Base-by-base conservation (phyloP, 2,113 vertebrate genomes). In the Climacteris rufus region DNA sequence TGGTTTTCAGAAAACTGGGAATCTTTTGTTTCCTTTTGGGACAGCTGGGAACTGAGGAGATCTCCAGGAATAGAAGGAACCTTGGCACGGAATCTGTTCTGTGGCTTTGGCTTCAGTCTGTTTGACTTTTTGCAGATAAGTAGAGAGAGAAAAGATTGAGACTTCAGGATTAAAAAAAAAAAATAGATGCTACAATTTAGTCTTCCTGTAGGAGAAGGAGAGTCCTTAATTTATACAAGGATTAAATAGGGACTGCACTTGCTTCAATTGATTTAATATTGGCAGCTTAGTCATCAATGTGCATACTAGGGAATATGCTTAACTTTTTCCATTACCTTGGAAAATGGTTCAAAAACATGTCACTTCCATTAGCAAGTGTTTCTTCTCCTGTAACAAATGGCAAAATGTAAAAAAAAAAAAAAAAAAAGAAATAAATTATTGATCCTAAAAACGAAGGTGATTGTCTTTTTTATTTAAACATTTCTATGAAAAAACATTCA, bases 301-400 rank as follows among this genome's bases (percentile, higher is more conserved):
- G 90, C 80, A 72, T 78, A 61, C 72, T 94, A 89, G 68, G 74
- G 59, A 90, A 91, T 60, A 79, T 42, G 93, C 82, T 94, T 70
- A 81, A 83, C 40, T 83, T 93, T 92, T 88, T 91, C 91, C 89
- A 89, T 94, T 80, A 82, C 82, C 57, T 89, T 19, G 75, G 93
- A 85, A 92, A 94, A 94, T 8, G 63, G 81, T 86, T 90, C n/a
- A 72, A 89, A 78, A 81, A 14, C 74, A 39, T 35, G 49, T 91
- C 83, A 71, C 75, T 71, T 88, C 45, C 83, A 61, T 71, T 92
- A 94, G 93, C 94, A 89, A 89, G 88, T 83, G 94, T 81, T 94
- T 94, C 83, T 91, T 95, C 96, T 97, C 92, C 94, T 97, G 96
- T 96, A 94, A 96, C 69, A 90, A 93, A 83, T 13, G 56, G 69